Evolutionary conservation across 2,113 vertebrate species (phyloP), one percentile per base, ranked within the genome.

Genomic region (Cavia aperea): DNA sequence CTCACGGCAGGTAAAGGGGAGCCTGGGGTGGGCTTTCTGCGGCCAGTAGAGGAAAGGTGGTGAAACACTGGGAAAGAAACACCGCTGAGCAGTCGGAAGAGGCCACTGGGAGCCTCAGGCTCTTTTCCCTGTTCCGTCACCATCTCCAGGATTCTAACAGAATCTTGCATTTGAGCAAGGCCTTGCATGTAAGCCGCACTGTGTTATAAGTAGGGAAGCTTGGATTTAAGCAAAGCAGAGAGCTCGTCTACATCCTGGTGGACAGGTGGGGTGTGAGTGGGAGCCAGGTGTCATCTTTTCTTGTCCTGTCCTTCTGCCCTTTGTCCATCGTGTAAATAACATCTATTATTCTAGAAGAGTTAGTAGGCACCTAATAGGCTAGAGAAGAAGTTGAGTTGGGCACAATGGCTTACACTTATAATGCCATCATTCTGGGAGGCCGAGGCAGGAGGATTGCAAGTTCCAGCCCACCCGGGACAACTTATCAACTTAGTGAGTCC

Each of bases 1-100:
- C 98, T 98, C 70, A 98, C 98, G 13, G 93, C 94, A 98, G 98
- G 99, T 99, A 94, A 97, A 94, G 65, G 33, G 56, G 33, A 23
- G 24, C 54, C 43, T 0, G 6, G 11, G 6, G 29, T 39, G 43
- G n/a, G 85, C 16, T 43, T 54, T 68, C 79, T 86, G 43, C 49
- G 26, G 29, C 58, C 39, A 5, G 60, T 43, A 83, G 51, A 88
- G 39, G 68, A 89, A 84, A 73, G 4, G 51, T 89, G 88, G 81
- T 58, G 81, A 86, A 70, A 60, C 0, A 2, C 24, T 49, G n/a
- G 63, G n/a, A 56, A 72, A n/a, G n/a, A 62, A 83, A 78, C 0
- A 3, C 15, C 72, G 14, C 9, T 79, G 68, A 87, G 65, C 49
- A 70, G n/a, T 56, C 23, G 60, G n/a, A 1, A 60, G 58, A 77